These are phyloP conservation scores for Dioctria rufipes DNA, from an alignment of 2,888 invertebrate species.

Conservation along the genomic window DNA sequence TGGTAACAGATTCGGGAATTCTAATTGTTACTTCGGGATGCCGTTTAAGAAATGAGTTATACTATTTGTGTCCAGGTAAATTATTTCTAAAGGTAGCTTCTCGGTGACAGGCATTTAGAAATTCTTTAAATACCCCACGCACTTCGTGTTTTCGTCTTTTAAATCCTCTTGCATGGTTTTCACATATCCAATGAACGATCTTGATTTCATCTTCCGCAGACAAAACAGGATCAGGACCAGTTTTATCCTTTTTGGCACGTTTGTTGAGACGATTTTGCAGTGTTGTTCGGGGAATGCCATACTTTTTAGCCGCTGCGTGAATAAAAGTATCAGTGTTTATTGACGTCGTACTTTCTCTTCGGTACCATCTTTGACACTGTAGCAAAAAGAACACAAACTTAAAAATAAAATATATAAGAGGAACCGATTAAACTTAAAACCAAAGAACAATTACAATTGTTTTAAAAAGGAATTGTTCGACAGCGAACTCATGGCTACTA, in stretches of 20 bases:
- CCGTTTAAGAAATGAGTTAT: not conserved
- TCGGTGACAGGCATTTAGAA: not conserved
- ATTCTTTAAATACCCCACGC: not conserved
- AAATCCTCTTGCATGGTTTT: not conserved
- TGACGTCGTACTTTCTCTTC: too few relatives aligned
- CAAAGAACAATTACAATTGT: too few relatives aligned
- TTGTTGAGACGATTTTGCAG: conserved; percentile 1
- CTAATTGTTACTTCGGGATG: too few relatives aligned
- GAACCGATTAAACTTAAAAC: too few relatives aligned
- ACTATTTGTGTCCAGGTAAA: not conserved
- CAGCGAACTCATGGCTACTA: too few relatives aligned
- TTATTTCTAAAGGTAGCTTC: not conserved
- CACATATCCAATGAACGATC: not conserved
- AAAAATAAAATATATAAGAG: too few relatives aligned
- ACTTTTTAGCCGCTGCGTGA: too few relatives aligned
- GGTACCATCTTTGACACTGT: too few relatives aligned
- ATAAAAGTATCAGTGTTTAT: too few relatives aligned
- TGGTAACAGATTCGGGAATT: too few relatives aligned
- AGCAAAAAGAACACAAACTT: too few relatives aligned
- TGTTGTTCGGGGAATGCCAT: not conserved
- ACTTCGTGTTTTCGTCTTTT: not conserved
- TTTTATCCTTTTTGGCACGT: not conserved
- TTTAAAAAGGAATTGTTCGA: too few relatives aligned
- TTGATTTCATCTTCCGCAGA: not conserved
- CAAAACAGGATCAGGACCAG: not conserved